Evolutionary conservation across 2,113 vertebrate species (phyloP).

Genomic region (Myotis davidii): DNA sequence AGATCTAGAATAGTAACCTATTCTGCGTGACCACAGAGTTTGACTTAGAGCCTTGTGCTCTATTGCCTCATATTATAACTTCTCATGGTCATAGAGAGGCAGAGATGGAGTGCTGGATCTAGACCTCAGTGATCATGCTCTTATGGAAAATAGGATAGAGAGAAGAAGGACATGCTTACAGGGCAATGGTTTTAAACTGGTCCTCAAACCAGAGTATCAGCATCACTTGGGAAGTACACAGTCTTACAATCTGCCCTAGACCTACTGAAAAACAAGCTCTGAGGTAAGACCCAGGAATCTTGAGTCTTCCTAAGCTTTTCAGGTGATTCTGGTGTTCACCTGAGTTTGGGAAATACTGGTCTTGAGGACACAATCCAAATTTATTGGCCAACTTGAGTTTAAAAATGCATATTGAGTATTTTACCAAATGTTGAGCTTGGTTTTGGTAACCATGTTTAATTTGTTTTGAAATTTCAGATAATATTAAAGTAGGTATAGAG

Average conservation of each 20-base stretch:
- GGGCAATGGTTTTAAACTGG: background rate
- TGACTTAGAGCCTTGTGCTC: background rate
- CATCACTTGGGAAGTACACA: background rate
- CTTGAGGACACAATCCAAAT: background rate
- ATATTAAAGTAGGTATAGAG: background rate
- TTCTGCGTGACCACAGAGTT: background rate
- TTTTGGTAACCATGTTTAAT: background rate
- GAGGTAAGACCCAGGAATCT: background rate
- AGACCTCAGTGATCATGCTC: background rate
- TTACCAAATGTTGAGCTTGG: background rate
- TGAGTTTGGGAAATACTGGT: background rate
- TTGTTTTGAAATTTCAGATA: background rate
- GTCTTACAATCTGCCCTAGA: background rate
- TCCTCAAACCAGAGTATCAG: background rate
- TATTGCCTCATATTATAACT: background rate
- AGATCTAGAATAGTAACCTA: background rate
- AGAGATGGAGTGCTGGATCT: background rate
- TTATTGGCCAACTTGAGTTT: background rate
- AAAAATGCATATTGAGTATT: background rate
- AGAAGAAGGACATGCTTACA: rapidly evolving
- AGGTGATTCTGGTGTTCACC: background rate
- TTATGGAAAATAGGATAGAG: background rate
- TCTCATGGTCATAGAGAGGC: background rate
- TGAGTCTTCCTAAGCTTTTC: background rate
- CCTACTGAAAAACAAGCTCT: background rate